Conservation (phyloP, 2,797 vertebrate genomes). For the Urophycis tenuis region DNA sequence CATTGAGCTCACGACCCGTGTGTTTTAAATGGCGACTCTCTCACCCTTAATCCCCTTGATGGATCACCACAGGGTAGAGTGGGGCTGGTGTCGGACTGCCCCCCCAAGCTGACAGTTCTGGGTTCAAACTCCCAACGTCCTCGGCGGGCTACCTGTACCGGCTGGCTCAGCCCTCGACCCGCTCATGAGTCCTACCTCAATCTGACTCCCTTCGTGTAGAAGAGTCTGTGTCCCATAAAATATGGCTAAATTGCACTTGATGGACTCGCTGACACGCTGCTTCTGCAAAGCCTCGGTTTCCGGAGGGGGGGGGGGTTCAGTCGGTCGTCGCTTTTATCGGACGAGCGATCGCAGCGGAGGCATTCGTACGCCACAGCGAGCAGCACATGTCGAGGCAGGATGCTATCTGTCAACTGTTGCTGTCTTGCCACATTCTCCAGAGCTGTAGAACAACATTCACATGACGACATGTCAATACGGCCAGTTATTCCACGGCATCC, state of each 20-base stretch:
- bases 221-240: neutral
- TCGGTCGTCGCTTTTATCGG: neutral
- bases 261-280: neutral
- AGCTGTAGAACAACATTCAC: constrained; percentile 1
- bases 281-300: neutral
- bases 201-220: neutral
- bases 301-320: too few species aligned
- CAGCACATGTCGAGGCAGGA: constrained; percentile 41
- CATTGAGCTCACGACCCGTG: neutral
- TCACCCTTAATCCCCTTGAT: neutral
- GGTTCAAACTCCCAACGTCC: neutral
- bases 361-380: constrained; percentile 1
- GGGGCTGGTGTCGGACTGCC: neutral
- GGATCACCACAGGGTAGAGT: neutral
- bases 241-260: neutral
- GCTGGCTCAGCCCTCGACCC: neutral
- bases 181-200: neutral
- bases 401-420: constrained; percentile 11
- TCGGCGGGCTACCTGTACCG: neutral
- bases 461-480: neutral
- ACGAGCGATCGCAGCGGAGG: neutral
- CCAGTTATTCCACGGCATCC: neutral
- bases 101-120: neutral
- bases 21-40: neutral
- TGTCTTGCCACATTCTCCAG: constrained; percentile 29